A percentile compares a stretch with the other conserved stretches of the same genome.
Evolutionary conservation across 2,797 vertebrate species (phyloP).

Genomic region (Pseudotriccus pelzelni): DNA sequence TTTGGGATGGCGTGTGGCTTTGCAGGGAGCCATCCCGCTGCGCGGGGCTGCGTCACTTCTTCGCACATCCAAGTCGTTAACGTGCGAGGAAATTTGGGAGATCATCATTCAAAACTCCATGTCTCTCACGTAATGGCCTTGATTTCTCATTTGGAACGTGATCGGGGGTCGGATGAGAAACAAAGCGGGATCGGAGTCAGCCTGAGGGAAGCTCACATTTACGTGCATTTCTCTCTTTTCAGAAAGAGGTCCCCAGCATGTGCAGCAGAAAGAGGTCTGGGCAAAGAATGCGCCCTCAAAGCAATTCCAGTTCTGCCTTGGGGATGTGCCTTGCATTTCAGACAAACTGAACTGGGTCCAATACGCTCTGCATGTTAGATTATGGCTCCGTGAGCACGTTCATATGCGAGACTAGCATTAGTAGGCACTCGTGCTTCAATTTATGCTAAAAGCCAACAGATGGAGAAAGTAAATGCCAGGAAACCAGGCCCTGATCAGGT

Average conservation of each 20-base stretch:
- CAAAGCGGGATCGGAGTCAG: not conserved
- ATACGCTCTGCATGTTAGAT: slow-evolving; percentile 4
- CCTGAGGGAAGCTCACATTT: not conserved
- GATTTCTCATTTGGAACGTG: not conserved
- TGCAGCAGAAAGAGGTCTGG: slow-evolving; percentile 2
- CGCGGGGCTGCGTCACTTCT: not conserved
- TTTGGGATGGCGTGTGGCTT: not conserved
- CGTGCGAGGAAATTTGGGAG: not conserved
- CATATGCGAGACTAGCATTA: not conserved
- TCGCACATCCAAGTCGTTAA: rapidly evolving
- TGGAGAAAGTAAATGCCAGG: slow-evolving; percentile 57
- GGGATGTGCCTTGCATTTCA: not conserved
- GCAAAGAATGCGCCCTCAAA: not conserved
- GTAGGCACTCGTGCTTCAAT: not conserved
- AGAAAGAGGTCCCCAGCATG: not conserved
- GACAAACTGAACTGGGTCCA: not conserved
- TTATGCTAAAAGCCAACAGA: slow-evolving; percentile 62
- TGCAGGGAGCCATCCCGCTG: not conserved
- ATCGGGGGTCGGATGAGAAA: slow-evolving; percentile 1
- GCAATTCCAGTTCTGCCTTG: slow-evolving; percentile 19
- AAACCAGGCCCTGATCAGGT: slow-evolving; percentile 45
- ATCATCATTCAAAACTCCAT: not conserved
- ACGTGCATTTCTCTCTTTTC: not conserved
- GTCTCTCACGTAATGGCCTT: not conserved
- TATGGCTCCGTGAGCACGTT: slow-evolving; percentile 27